phyloP scores from a whole-genome alignment of 1,140 invertebrate genomes.

The Magallana ariakensis region DNA sequence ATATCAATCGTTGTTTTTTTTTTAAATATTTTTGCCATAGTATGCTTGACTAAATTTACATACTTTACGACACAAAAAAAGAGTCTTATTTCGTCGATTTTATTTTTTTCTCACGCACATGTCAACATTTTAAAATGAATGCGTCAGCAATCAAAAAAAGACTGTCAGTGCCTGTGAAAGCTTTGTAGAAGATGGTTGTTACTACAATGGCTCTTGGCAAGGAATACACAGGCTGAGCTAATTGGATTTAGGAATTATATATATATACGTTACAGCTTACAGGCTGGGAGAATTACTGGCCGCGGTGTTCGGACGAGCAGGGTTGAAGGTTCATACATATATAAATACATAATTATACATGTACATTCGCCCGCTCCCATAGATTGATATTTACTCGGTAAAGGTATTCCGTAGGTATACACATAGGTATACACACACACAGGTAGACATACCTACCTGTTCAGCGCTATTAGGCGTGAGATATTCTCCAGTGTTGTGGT shows the following conservation, averaged over 20 bases:
- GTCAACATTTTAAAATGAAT: conserved; percentile 16
- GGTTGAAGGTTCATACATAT: not conserved
- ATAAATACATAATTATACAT: not conserved
- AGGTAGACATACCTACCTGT: conserved; percentile 19
- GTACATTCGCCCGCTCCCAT: not conserved
- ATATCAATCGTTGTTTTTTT: not conserved
- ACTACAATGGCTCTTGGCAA: conserved; percentile 22
- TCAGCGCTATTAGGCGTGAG: not conserved
- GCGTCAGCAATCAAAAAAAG: conserved; percentile 24
- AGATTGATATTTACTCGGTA: not conserved
- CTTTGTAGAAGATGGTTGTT: not conserved
- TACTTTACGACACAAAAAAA: not conserved
- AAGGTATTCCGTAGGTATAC: too few relatives aligned
- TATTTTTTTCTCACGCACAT: conserved; percentile 23
- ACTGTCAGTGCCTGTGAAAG: not conserved
- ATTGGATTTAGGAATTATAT: conserved; percentile 29
- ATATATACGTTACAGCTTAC: too few relatives aligned
- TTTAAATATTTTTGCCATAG: not conserved
- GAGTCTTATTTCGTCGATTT: not conserved
- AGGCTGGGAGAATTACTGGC: too few relatives aligned
- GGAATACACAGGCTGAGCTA: conserved; percentile 19
- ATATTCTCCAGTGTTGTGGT: conserved; percentile 4
- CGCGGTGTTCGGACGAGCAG: not conserved
- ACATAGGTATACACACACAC: not conserved
- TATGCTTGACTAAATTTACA: not conserved